Evolutionary conservation across 2,113 vertebrate genomes (phyloP), one percentile per base, ranked within the genome.

Genomic region (Hydropotes inermis): DNA sequence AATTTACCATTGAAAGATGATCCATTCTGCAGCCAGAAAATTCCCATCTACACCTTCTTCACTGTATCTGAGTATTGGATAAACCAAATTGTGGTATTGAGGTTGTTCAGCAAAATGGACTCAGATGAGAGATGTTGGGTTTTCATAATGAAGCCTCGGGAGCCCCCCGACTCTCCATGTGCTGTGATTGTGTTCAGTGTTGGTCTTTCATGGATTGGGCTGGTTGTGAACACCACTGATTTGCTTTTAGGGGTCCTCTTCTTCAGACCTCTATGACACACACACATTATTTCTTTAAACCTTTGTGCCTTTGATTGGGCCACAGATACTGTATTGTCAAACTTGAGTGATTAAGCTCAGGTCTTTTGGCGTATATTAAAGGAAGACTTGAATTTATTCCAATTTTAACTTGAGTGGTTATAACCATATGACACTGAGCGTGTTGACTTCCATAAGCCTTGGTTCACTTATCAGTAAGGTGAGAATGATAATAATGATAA

Each of bases 151-250:
- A 16, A 10, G 6, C 43, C 25, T 15, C 6, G 11, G 33, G 61
- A 67, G 15, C 17, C 11, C 6, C 19, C 30, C 0, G 0, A 50
- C 45, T 67, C 15, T 28, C 4, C 25, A 0, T 9, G 25, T 14
- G 33, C 27, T 10, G 2, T 14, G 21, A 43, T 6, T 15, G 4
- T 11, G 30, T 23, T 67, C 27, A 60, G 21, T 0, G 1, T 86
- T 11, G 1, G 11, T 55, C 17, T 23, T 47, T 78, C 23, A 81
- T 17, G n/a, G 54, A 21, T 1, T 30, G 45, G 33, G 52, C 28
- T 79, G 92, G 6, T 21, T n/a, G 11, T 6, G 6, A 45, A 52
- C 61, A 67, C 21, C 17, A 15, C 14, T 17, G 33, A 54, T 52
- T 76, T 90, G 39, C 19, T 17, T 90, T 90, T 27, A 57, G 10